phyloP scores from a whole-genome alignment of 2,113 vertebrate genomes.

The Anarrhichthys ocellatus region DNA sequence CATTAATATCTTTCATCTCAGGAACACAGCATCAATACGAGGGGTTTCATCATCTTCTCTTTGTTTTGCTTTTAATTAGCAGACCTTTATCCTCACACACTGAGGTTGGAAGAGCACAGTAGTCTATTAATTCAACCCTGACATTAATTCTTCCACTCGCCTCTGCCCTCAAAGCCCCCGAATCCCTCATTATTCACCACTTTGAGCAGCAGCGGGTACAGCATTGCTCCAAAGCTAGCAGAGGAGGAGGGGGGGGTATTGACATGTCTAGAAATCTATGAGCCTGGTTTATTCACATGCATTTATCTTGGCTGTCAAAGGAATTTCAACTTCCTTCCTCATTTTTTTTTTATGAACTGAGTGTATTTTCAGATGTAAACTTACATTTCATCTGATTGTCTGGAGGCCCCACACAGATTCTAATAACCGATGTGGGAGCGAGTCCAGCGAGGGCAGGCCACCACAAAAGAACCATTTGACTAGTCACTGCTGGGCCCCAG shows the following conservation, averaged over 20 bases:
- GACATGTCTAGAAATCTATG: too few species aligned
- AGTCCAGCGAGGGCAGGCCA: neutral
- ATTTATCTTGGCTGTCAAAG: conserved; percentile 9
- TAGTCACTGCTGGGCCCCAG: conserved; percentile 33
- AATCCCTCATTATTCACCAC: conserved; percentile 53
- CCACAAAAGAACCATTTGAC: conserved; percentile 44
- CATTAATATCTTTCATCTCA: conserved; percentile 71
- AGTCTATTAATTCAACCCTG: conserved; percentile 54
- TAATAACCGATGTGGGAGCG: conserved; percentile 48
- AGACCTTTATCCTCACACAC: conserved; percentile 31
- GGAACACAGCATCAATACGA: conserved; percentile 24
- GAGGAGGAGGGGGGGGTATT: neutral
- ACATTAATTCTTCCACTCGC: conserved; percentile 50
- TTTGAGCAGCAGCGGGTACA: neutral
- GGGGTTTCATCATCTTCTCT: conserved; percentile 55
- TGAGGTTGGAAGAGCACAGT: conserved; percentile 25
- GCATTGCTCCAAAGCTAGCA: neutral
- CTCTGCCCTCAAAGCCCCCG: conserved; percentile 32
- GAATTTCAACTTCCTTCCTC: neutral
- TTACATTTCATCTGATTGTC: conserved; percentile 16
- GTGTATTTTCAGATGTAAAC: neutral
- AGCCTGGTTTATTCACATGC: neutral
- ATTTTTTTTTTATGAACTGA: neutral
- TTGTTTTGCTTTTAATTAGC: conserved; percentile 77
- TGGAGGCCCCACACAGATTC: conserved; percentile 32